Base-by-base conservation (phyloP, 2,797 vertebrate genomes). In the Corythornis leucogaster region DNA sequence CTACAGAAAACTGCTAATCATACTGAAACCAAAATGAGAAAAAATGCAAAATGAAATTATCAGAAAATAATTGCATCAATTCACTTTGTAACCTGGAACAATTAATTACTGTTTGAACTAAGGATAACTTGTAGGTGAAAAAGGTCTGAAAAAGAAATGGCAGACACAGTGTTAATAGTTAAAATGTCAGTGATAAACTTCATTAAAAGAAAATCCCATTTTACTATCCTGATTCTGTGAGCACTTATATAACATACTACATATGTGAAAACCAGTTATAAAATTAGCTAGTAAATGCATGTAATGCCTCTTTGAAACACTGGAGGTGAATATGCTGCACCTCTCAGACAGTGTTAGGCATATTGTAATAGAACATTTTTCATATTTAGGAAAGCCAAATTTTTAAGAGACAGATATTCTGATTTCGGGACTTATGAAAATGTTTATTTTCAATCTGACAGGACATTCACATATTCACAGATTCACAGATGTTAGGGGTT, bases 21-120 rank as follows among this genome's bases (percentile, higher is more conserved):
- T 78, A 78, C 31, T 62, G 43, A 67, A 82, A 45, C 16, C n/a
- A 86, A 80, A 87, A 55, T 9, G 45, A 91, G 83, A 68, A 86
- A n/a, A 81, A 93, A 42, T 12, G 33, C 28, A 70, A 84, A 80
- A 71, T 53, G 80, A 50, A 93, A 87, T 87, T 67, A 87, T 81
- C 85, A 80, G 61, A 78, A 88, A 76, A 58, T 88, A 93, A 92
- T 93, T 80, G 74, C 75, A 86, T 91, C 58, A 8, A 82, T 89
- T 85, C 11, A 24, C 63, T 93, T 89, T 78, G 63, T 91, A 93
- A 92, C 85, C 69, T 80, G 58, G 57, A 89, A 64, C 77, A 87
- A 80, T 78, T 95, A 61, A 77, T 78, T 95, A 61, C 51, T 81
- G 57, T 89, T 96, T 85, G 85, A 85, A 92, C 64, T 81, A 58